Conservation (phyloP, 2,888 invertebrate genomes). For the Zootermopsis nevadensis region DNA sequence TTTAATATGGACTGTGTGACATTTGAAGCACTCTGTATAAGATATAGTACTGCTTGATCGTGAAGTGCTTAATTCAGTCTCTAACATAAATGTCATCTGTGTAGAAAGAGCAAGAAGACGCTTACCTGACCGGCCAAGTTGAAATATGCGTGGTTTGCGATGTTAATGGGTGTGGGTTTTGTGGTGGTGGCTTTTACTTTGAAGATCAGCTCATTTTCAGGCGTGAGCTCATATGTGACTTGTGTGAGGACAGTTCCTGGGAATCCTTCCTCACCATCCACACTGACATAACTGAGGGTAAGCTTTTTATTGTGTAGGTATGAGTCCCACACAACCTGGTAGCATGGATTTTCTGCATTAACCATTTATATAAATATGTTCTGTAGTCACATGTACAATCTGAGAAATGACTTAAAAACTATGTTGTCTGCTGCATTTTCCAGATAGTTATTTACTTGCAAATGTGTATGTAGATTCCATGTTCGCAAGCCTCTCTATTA, state of each 20-base stretch:
- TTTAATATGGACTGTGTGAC: too few species aligned
- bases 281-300: conserved; percentile 77
- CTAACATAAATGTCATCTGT: too few species aligned
- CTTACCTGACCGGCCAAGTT: conserved; percentile 84
- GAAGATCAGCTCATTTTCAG: conserved; percentile 79
- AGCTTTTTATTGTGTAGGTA: conserved; percentile 68
- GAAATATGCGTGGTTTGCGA: conserved; percentile 91
- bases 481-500: too few species aligned
- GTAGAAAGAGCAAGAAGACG: neutral
- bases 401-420: too few species aligned
- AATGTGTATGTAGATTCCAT: too few species aligned
- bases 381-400: too few species aligned
- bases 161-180: conserved; percentile 84
- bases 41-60: too few species aligned
- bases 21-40: too few species aligned
- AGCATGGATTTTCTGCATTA: neutral
- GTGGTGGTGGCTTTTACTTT: conserved; percentile 80
- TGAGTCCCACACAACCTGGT: conserved; percentile 73
- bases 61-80: too few species aligned
- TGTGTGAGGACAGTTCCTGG: conserved; percentile 84
- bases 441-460: too few species aligned
- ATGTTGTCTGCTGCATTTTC: too few species aligned
- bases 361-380: too few species aligned
- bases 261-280: conserved; percentile 87
- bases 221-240: conserved; percentile 75